A percentile compares a stretch with the other conserved stretches of the same genome.
Conservation (phyloP, 2,888 invertebrate genomes). For the Vannuccia rotundouncinata region DNA sequence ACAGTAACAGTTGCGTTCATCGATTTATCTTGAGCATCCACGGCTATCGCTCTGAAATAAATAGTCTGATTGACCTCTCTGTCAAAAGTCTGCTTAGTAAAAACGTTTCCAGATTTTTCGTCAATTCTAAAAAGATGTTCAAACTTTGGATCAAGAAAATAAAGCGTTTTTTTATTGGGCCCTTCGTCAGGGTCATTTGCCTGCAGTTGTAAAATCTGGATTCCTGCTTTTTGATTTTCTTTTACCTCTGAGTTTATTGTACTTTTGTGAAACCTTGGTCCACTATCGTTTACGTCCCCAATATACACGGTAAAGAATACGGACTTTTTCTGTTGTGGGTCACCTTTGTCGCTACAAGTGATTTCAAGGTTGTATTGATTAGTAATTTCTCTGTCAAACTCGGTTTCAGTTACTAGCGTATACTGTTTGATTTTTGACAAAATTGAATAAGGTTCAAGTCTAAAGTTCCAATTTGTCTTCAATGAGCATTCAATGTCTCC, state of each 20-base stretch:
- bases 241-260: neutral
- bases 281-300: neutral
- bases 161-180: neutral
- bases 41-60: neutral
- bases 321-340: neutral
- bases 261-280: neutral
- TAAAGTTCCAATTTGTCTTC: neutral
- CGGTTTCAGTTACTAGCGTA: neutral
- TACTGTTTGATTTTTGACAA: neutral
- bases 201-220: neutral
- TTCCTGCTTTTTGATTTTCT: neutral
- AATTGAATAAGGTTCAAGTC: neutral
- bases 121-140: neutral
- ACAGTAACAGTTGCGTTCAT: constrained; percentile 5
- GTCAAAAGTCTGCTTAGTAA: neutral
- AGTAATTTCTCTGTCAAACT: neutral
- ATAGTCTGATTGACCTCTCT: neutral
- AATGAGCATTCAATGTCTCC: neutral
- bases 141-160: neutral
- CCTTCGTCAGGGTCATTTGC: constrained; percentile 8
- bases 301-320: neutral
- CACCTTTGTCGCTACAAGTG: neutral
- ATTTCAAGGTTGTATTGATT: neutral
- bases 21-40: neutral
- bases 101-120: neutral